Conservation (phyloP, 2,113 vertebrate genomes). For the Planiliza haematocheilus region DNA sequence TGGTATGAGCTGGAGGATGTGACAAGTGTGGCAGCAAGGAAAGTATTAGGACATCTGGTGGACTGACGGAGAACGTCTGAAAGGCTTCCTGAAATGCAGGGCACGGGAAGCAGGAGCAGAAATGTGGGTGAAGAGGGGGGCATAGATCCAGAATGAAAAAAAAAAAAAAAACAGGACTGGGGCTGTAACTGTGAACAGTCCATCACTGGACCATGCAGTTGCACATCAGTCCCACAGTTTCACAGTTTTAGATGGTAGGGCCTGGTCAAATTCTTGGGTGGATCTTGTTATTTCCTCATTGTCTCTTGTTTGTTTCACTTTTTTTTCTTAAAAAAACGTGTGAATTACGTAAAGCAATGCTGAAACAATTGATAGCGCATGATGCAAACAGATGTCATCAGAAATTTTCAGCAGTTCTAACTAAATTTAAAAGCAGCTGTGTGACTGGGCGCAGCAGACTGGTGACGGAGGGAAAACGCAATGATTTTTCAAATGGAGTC, state of each 20-base stretch:
- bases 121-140: not conserved
- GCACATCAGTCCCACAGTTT: not conserved
- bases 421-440: constrained; percentile 17
- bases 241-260: not conserved
- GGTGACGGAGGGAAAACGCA: not conserved
- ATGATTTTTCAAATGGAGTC: constrained; percentile 11
- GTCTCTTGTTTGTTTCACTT: no score
- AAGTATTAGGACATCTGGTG: constrained; percentile 15
- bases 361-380: not conserved
- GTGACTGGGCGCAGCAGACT: not conserved
- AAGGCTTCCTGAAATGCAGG: not conserved
- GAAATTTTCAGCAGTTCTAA: not conserved
- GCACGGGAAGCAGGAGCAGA: not conserved
- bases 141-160: not conserved
- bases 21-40: not conserved
- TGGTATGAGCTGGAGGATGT: not conserved
- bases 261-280: no score
- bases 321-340: no score
- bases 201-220: not conserved
- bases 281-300: no score
- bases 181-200: not conserved
- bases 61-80: not conserved
- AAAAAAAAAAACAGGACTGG: not conserved
- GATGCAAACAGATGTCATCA: not conserved
- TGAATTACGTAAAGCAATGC: not conserved